Base-by-base conservation (phyloP, 2,113 vertebrate genomes). In the Anseranas semipalmata region DNA sequence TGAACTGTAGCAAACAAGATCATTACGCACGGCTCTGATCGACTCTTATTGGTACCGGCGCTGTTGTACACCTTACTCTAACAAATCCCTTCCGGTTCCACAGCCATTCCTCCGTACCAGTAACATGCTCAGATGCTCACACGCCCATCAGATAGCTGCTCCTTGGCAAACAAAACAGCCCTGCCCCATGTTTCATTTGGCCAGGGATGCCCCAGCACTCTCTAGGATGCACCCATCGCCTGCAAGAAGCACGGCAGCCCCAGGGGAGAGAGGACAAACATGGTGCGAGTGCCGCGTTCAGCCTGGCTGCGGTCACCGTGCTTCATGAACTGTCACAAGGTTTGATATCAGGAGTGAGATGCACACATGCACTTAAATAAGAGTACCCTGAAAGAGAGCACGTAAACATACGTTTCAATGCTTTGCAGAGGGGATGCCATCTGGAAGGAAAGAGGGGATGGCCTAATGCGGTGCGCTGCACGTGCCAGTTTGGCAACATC, bases 221-320 rank as follows among this genome's bases (percentile, higher is more conserved):
- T 9, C 7, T 30, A 41, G 55, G 24, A 28, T 33, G 52, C 35
- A 52, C 28, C 10, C 16, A 12, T 37, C 5, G 0, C 25, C 35
- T 14, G 24, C 15, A 84, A 41, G 3, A 62, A 72, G 15, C 24
- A 33, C 17, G 85, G 72, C 50, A 74, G n/a, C 55, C n/a, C n/a
- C n/a, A 52, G 2, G 2, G 8, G 14, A 78, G 10, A 52, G 8
- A n/a, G 30, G 20, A 71, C 21, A 39, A 92, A 62, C 4, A 6
- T 2, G 16, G 6, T 10, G 3, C 1, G 1, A 79, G 32, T 8
- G 41, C 8, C 19, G 3, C 4, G 6, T 6, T 15, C 58, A 48
- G 16, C 30, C 75, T 45, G 43, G 32, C 27, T 22, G 30, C 12
- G 30, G 3, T 27, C 50, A 50, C 15, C 9, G 12, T 17, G 8